A percentile compares a stretch with the other conserved stretches of the same genome.
Conservation (phyloP, 2,113 vertebrate species). For the Australoheros scitulus region DNA sequence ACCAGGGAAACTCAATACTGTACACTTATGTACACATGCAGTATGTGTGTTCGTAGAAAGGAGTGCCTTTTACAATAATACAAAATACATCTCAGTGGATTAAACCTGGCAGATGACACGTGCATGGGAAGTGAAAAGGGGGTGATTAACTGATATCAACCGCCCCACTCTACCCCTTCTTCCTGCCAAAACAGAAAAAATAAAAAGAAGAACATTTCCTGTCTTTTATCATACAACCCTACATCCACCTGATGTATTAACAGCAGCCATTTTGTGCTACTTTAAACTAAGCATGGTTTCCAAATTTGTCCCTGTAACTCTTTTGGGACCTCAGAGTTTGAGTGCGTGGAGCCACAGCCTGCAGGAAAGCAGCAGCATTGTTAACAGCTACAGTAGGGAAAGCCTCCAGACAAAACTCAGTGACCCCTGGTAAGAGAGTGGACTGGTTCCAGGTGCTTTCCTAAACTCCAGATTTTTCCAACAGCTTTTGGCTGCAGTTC, state of each 20-base stretch:
- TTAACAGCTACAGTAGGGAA: slow-evolving; percentile 78
- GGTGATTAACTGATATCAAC: slow-evolving; percentile 1
- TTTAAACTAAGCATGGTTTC: slow-evolving; percentile 39
- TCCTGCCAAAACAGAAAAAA: neutral
- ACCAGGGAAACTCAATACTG: slow-evolving; percentile 34
- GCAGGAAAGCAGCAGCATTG: slow-evolving; percentile 73
- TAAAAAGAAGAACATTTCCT: neutral
- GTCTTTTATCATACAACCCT: slow-evolving; percentile 7
- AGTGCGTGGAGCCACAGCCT: slow-evolving; percentile 32
- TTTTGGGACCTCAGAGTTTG: slow-evolving; percentile 36
- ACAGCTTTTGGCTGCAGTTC: slow-evolving; percentile 70
- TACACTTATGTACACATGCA: neutral
- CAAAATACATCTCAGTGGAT: neutral
- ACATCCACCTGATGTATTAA: slow-evolving; percentile 33
- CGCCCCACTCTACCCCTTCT: neutral
- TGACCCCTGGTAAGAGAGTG: slow-evolving; percentile 80
- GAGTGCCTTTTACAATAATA: neutral
- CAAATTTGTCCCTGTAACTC: slow-evolving; percentile 54
- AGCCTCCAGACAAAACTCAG: slow-evolving; percentile 81
- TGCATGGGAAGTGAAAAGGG: neutral
- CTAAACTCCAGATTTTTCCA: slow-evolving; percentile 73
- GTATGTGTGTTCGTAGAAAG: neutral
- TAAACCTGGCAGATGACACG: neutral
- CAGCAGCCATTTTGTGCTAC: slow-evolving; percentile 67
- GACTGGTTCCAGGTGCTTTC: slow-evolving; percentile 83